phyloP scores from a whole-genome alignment of 2,888 invertebrate species.

The Nyleta sp. region DNA sequence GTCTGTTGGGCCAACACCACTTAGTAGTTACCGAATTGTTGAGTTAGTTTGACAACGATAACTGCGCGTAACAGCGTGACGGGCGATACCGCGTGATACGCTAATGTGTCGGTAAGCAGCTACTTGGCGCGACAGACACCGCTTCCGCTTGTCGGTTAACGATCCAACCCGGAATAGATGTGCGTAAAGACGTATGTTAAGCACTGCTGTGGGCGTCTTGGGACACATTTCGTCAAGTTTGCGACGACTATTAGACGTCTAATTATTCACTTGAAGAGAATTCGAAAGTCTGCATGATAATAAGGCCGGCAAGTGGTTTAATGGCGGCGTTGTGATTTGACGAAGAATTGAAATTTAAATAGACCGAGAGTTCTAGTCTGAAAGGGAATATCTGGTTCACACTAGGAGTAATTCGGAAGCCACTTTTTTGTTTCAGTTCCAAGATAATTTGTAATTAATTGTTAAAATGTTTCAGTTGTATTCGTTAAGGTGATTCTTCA shows the following conservation, averaged over 20 bases:
- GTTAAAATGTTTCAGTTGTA: too few species aligned
- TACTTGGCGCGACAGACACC: slow-evolving; percentile 59
- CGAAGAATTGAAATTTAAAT: slow-evolving; percentile 6
- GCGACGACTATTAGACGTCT: slow-evolving; percentile 49
- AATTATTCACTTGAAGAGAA: slow-evolving; percentile 45
- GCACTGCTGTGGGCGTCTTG: slow-evolving; percentile 42
- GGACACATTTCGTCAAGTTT: slow-evolving; percentile 53
- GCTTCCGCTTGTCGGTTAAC: slow-evolving; percentile 59
- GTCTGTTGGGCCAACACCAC: slow-evolving; percentile 47
- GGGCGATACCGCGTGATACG: slow-evolving; percentile 62
- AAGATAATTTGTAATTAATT: too few species aligned
- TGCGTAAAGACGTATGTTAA: slow-evolving; percentile 59
- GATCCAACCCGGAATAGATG: slow-evolving; percentile 50
- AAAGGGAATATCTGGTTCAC: not conserved
- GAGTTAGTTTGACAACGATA: slow-evolving; percentile 65
- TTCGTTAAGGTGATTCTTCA: too few species aligned
- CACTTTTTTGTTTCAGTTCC: too few species aligned
- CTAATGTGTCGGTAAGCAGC: slow-evolving; percentile 70
- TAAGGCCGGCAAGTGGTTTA: slow-evolving; percentile 10
- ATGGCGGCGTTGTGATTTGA: slow-evolving; percentile 24
- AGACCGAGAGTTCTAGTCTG: not conserved
- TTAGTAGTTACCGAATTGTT: slow-evolving; percentile 63
- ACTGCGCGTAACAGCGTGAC: slow-evolving; percentile 53
- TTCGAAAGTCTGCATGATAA: slow-evolving; percentile 19
- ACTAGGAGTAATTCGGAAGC: too few species aligned